Evolutionary conservation across 2,113 vertebrate genomes (phyloP).

Genomic region (Oxyruncus cristatus): DNA sequence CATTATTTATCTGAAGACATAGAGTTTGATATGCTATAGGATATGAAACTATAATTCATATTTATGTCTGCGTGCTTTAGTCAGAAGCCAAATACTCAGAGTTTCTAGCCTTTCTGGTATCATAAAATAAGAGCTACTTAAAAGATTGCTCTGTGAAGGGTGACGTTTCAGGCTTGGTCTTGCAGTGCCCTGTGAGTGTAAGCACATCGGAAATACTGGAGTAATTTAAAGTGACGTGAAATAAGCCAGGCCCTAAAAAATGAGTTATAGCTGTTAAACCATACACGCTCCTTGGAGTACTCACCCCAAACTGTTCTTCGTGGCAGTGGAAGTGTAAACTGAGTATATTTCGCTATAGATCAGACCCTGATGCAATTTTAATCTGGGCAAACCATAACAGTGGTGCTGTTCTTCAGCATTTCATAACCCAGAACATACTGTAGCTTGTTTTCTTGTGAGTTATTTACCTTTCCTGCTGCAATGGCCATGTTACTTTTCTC

Average conservation of each 20-base stretch:
- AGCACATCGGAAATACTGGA: neutral
- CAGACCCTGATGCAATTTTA: neutral
- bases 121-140: neutral
- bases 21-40: neutral
- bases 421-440: neutral
- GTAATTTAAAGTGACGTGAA: neutral
- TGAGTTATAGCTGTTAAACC: neutral
- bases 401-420: neutral
- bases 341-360: neutral
- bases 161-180: neutral
- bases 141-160: neutral
- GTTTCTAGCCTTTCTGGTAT: neutral
- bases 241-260: neutral
- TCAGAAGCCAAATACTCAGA: neutral
- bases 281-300: neutral
- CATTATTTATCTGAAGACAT: neutral
- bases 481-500: neutral
- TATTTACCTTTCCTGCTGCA: neutral
- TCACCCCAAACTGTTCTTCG: neutral
- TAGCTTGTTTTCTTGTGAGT: neutral
- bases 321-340: neutral
- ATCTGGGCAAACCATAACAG: neutral
- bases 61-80: neutral
- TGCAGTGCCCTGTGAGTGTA: neutral
- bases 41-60: neutral